Base-by-base conservation (phyloP, 1,140 invertebrate genomes). In the Achroia grisella region DNA sequence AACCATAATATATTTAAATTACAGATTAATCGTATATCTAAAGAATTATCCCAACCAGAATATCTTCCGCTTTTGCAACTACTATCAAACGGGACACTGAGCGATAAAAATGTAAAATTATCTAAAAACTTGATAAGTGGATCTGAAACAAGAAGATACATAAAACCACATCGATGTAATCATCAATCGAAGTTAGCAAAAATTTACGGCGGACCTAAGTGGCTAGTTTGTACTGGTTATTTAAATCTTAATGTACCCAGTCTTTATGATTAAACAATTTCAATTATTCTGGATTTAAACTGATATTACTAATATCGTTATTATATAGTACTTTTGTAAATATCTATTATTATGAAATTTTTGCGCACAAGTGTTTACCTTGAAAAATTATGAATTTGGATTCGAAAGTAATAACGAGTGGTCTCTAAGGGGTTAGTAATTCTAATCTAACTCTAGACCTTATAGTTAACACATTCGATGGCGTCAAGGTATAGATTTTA, bases 101-200 rank as follows among this genome's bases (percentile, higher is more conserved):
- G 54, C 31, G 47, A 62, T 27, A 58, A 54, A 30, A 73, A 75
- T 43, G 52, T 57, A 42, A 66, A 44, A 39, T 35, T 78, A 15
- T 39, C 70, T 12, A 77, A 80, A 43, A 77, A 70, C 40, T 56
- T 81, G 34, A 45, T 81, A 6, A 56, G 52, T 30, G 72, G 73
- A n/a, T 52, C 71, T 4, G 53, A 74, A 40, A 77, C 76, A 32
- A 56, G 80, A 44, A 62, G 80, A 55, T 84, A 79, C 43, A 80
- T 82, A 2, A 82, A 82, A 54, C 72, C 78, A 37, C 78, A 84
- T 37, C 62, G 80, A 62, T 84, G 80, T 42, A 84, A 84, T 41
- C 66, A 82, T 39, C 74, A 80, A 48, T 77, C 76, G 4, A 69
- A 65, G 43, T 40, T 82, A 1, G 54, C 74, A 1, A 69, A 48